Base-by-base conservation (phyloP, 2,797 vertebrate genomes). In the Garrulus glandarius region DNA sequence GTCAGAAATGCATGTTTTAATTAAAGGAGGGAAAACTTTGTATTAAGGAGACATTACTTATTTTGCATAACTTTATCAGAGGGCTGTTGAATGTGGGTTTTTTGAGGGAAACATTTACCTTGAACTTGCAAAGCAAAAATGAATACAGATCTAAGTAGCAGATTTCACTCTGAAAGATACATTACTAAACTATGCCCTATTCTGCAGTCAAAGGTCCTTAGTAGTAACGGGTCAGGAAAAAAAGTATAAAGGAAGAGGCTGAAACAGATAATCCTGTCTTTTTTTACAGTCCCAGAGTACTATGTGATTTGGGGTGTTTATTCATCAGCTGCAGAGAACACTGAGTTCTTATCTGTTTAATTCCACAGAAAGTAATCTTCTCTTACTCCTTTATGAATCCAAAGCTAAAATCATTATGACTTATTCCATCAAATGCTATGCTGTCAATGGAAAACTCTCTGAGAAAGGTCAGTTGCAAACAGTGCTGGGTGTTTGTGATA, bases 221-320 rank as follows among this genome's bases (percentile, higher is more conserved):
- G 92, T 98, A 97, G 97, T 97, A 98, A 98, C 97, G 97, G 97
- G 97, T 98, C 98, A 98, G 96, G 93, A 96, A 98, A 98, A 90
- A 98, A 98, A 98, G 95, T 68, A 97, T 91, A 97, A 97, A 97
- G 96, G 97, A 98, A 98, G 97, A 98, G 61, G 29, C 97, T 98
- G 98, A 98, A 97, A 98, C 87, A 98, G 97, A 98, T 98, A 98
- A 98, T 97, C 92, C 96, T 98, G 94, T 97, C 96, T 44, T 81
- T 97, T 97, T 96, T 97, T 97, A 97, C 94, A 97, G 96, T 97
- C 96, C 97, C 82, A 96, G 98, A 97, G 97, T 97, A 97, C 95
- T 90, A 93, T 98, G 96, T 91, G 97, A 96, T 98, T 98, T 97
- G 97, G 97, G 97, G 96, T 53, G 96, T 97, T 97, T 98, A 98